Evolutionary conservation across 1,140 invertebrate species (phyloP).

Genomic region (Zophobas morio): DNA sequence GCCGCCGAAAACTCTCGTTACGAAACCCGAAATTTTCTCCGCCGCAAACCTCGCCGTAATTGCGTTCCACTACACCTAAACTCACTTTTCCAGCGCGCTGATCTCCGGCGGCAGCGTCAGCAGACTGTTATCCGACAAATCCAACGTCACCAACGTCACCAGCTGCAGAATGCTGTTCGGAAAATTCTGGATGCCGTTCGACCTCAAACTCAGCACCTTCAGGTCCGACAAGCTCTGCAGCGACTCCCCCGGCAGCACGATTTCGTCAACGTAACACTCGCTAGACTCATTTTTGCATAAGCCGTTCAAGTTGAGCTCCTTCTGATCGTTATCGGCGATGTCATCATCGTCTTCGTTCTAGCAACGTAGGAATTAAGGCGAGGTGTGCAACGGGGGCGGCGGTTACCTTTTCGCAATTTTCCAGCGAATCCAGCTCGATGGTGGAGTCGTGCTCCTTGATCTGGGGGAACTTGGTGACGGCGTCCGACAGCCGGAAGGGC

Average conservation of each 20-base stretch:
- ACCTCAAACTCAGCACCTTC: slow-evolving; percentile 72
- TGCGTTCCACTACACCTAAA: slow-evolving; percentile 48
- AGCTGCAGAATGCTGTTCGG: slow-evolving; percentile 75
- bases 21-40: no score
- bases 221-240: slow-evolving; percentile 66
- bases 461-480: slow-evolving; percentile 54
- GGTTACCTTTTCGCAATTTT: slow-evolving; percentile 54
- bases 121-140: slow-evolving; percentile 81
- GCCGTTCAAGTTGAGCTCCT: slow-evolving; percentile 64
- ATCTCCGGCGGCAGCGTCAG: slow-evolving; percentile 75
- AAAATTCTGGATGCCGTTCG: slow-evolving; percentile 73
- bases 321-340: slow-evolving; percentile 33
- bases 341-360: slow-evolving; percentile 9
- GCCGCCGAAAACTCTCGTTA: no score
- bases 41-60: neutral
- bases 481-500: slow-evolving; percentile 57
- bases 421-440: slow-evolving; percentile 66
- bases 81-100: slow-evolving; percentile 76
- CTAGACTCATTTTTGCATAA: slow-evolving; percentile 58
- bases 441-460: slow-evolving; percentile 56
- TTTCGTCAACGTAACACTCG: slow-evolving; percentile 62
- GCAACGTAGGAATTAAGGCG: neutral
- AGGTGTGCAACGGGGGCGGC: neutral
- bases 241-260: slow-evolving; percentile 63
- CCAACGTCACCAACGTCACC: slow-evolving; percentile 73